Evolutionary conservation across 2,113 vertebrate species (phyloP).

Genomic region (Cisticola juncidis): DNA sequence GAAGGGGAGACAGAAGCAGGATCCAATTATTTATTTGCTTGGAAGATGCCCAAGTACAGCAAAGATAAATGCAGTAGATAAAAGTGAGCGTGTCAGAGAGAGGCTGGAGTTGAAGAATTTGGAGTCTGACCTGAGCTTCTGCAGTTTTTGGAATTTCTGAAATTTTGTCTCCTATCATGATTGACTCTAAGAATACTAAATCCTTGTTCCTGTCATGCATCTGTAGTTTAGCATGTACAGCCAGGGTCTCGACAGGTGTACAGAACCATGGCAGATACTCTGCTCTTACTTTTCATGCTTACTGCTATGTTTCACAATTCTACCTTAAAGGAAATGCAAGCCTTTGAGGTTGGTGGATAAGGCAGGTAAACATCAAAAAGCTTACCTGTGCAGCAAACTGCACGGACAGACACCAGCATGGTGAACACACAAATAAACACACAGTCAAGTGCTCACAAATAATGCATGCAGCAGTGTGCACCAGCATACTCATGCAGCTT

Average conservation of each 20-base stretch:
- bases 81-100: background rate
- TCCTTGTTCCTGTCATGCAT: background rate
- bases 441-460: background rate
- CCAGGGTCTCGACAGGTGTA: background rate
- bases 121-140: background rate
- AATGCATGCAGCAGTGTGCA: background rate
- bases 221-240: background rate
- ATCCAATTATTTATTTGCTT: constrained; percentile 54
- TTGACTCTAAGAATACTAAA: background rate
- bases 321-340: background rate
- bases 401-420: background rate
- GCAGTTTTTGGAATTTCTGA: background rate
- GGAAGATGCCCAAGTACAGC: constrained; percentile 28
- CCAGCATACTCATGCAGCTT: background rate
- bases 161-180: background rate
- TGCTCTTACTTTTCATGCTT: background rate
- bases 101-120: background rate
- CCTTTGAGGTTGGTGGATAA: background rate
- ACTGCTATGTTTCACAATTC: background rate
- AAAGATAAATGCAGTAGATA: constrained; percentile 37
- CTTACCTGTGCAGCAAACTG: background rate
- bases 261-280: background rate
- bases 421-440: background rate
- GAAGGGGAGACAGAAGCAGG: constrained; percentile 17
- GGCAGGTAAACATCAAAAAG: background rate